Evolutionary conservation across 2,113 vertebrate species (phyloP).

Genomic region (Lophura nycthemera): DNA sequence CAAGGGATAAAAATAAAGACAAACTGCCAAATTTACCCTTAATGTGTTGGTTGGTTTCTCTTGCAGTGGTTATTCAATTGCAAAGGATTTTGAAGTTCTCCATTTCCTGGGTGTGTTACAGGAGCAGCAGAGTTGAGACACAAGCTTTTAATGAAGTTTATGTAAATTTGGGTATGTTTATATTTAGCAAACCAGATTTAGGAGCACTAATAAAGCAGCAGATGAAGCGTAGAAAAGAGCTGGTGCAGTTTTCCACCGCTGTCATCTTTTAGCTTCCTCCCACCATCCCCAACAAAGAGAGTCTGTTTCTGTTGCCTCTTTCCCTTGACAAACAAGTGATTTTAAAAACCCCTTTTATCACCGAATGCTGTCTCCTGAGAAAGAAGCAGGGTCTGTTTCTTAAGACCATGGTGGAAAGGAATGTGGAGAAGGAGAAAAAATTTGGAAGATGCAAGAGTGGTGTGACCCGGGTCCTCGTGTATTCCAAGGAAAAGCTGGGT

Average conservation of each 20-base stretch:
- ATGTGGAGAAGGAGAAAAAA: neutral
- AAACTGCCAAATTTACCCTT: neutral
- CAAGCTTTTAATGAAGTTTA: slow-evolving; percentile 69
- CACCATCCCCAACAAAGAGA: slow-evolving; percentile 41
- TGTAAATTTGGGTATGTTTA: slow-evolving; percentile 65
- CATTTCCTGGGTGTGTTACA: slow-evolving; percentile 25
- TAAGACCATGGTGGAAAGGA: neutral
- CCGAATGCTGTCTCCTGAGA: neutral
- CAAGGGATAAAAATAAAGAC: neutral
- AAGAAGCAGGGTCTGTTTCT: neutral
- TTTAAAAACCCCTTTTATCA: neutral
- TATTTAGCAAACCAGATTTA: slow-evolving; percentile 71
- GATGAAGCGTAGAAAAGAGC: slow-evolving; percentile 66
- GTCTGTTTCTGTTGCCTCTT: slow-evolving; percentile 37
- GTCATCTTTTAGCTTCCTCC: slow-evolving; percentile 69
- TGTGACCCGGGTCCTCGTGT: neutral
- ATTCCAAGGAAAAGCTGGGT: neutral
- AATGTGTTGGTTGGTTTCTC: neutral
- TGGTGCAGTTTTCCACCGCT: slow-evolving; percentile 45
- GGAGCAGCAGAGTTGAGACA: slow-evolving; percentile 44
- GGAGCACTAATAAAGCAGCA: slow-evolving; percentile 68
- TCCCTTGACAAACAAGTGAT: slow-evolving; percentile 33
- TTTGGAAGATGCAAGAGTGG: neutral
- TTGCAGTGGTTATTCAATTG: neutral
- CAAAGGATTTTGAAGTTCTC: slow-evolving; percentile 43